phyloP scores from a whole-genome alignment of 2,113 vertebrate genomes.

The Campylomormyrus tamandua region DNA sequence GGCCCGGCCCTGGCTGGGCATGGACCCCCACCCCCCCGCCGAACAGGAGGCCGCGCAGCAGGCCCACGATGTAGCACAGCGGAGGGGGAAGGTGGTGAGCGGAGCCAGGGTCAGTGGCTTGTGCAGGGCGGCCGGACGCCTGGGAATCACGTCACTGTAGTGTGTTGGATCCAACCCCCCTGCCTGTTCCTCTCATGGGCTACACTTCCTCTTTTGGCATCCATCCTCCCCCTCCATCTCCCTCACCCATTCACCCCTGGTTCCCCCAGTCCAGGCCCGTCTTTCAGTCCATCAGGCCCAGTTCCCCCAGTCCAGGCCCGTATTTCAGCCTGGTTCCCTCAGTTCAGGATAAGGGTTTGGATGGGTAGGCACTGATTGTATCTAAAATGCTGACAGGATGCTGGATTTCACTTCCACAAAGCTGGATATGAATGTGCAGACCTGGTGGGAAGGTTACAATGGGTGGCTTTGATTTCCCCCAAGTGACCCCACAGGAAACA shows the following conservation, averaged over 20 bases:
- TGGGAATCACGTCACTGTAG: not conserved
- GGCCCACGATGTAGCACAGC: not conserved
- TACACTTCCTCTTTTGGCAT: conserved; percentile 11
- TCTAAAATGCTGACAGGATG: not conserved
- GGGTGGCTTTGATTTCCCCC: not conserved
- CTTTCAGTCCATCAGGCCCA: not conserved
- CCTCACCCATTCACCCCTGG: not conserved
- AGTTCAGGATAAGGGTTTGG: not conserved
- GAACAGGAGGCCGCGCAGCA: conserved; percentile 9
- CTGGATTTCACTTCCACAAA: not conserved
- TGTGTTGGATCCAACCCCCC: not conserved
- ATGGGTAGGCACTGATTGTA: not conserved
- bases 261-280: not conserved
- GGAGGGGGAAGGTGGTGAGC: not conserved
- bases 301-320: not conserved
- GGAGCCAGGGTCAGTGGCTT: not conserved
- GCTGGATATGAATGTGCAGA: not conserved
- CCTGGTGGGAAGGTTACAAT: conserved; percentile 1
- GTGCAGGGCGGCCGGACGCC: not conserved
- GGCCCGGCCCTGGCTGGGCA: not conserved
- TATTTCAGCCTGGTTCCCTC: not conserved
- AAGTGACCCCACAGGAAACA: conserved; percentile 3
- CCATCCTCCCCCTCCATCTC: not conserved
- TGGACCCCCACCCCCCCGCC: not conserved
- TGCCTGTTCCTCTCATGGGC: not conserved